A percentile compares a stretch with the other conserved stretches of the same genome.
Conservation (phyloP, 1,140 invertebrate species). For the Leptopilina boulardi region DNA sequence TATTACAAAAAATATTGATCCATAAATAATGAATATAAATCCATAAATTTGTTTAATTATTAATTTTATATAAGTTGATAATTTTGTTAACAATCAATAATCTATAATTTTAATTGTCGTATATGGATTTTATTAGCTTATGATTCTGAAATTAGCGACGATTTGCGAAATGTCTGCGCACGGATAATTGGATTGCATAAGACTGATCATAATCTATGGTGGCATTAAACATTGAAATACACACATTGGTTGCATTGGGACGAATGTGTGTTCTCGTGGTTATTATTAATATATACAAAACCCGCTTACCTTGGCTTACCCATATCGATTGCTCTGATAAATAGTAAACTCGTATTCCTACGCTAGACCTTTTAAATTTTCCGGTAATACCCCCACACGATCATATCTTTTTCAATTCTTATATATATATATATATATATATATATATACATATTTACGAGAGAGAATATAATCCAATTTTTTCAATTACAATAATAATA, state of each 20-base stretch:
- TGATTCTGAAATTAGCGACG: conserved; percentile 61
- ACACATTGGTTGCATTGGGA: conserved; percentile 46
- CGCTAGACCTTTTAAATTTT: conserved; percentile 43
- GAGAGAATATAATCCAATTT: no score
- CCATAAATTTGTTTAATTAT: no score
- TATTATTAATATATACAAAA: conserved; percentile 67
- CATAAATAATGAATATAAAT: no score
- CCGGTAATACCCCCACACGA: not conserved
- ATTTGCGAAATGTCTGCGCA: conserved; percentile 59
- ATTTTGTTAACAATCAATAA: no score
- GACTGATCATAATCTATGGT: conserved; percentile 58
- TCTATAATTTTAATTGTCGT: no score
- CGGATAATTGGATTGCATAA: conserved; percentile 68
- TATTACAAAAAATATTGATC: no score
- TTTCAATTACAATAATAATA: no score
- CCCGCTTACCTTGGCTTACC: conserved; percentile 69
- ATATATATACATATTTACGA: not conserved
- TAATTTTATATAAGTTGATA: no score
- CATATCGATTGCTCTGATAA: conserved; percentile 68
- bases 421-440: no score
- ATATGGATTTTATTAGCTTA: not conserved
- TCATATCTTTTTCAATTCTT: not conserved
- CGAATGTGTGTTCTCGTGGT: conserved; percentile 50
- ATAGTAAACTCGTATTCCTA: conserved; percentile 64
- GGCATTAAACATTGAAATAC: conserved; percentile 50